Base-by-base conservation (phyloP, 2,888 invertebrate genomes). In the Melieria picta region DNA sequence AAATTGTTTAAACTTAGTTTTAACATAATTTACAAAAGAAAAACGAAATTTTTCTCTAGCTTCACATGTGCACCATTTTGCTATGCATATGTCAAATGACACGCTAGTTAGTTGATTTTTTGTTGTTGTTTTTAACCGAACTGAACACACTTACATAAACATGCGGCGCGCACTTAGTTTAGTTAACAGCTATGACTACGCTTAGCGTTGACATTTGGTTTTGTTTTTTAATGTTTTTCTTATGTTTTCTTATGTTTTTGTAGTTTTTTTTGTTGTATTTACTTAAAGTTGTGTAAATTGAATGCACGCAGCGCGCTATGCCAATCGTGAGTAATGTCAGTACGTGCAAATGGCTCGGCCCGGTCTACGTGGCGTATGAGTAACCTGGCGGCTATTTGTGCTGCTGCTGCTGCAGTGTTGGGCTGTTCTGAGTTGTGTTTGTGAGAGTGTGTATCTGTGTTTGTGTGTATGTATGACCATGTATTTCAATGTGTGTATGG, bases 131-230 rank as follows among this genome's bases (percentile, higher is more conserved):
- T 1, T 30, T 2, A 30, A 30, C 30, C 30, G 30, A 30, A 30
- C 30, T 30, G 65, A 66, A 66, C 57, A 57, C 57, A 66, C 48
- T 64, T 64, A 52, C 64, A 64, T 52, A n/a, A 43, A 52, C 42
- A 11, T 62, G 9, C 10, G 48, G 46, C 30, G n/a, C 52, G 43
- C 42, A 10, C 43, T 57, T 66, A 57, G 57, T 45, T 47, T 57
- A 66, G 57, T 66, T 65, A 66, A 57, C 30, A 47, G 48, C 57
- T 57, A 57, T 57, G 47, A 42, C 46, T 57, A 65, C 47, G 52
- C 65, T 55, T 65, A 55, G 65, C 52, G 52, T 16, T 30, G 30
- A 30, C 30, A 30, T 45, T 58, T 58, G 11, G 65, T 30, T 16
- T 66, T 57, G 42, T 50, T 57, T 50, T 47, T 16, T n/a, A 11